Evolutionary conservation across 1,140 invertebrate species (phyloP), one percentile per base, ranked within the genome.

Genomic region (Sycobia sp.): DNA sequence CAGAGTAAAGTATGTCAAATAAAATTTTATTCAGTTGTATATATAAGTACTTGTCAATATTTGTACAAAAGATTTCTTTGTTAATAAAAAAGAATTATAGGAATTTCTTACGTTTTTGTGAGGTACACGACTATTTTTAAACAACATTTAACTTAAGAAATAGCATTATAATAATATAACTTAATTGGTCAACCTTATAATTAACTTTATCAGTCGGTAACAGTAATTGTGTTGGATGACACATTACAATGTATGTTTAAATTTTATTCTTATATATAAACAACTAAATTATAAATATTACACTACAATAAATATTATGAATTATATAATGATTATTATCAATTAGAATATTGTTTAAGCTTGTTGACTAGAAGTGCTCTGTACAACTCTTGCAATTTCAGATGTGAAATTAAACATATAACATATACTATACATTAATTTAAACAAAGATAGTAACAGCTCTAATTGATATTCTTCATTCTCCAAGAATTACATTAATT

Each of bases 341-440:
- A 44, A 68, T 67, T 68, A 65, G 18, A 63, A 56, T 70, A 68
- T 55, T 73, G 61, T 63, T 69, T 75, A 74, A 65, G 71, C 23
- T 50, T 58, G 65, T 54, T 69, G 72, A 74, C 74, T 76, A 74
- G 74, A 55, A 66, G 25, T 8, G 29, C 49, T 53, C 49, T 53
- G 49, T 61, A 60, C 47, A 60, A 32, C 36, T 39, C 14, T 61
- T 61, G 20, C 22, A 54, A 29, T 46, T 54, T 32, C 10, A 25
- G 39, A 39, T 32, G 8, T 46, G 34, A 60, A 60, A 32, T 32
- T 32, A 7, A 32, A 32, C 29, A n/a, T n/a, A n/a, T n/a, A n/a
- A n/a, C n/a, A 32, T 32, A 11, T 11, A 32, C 29, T 7, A 11
- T 32, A 32, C 29, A 32, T 32, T 7, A 32, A 32, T n/a, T n/a